Conservation (phyloP, 2,888 invertebrate genomes). For the Ashinkailepas kermadecensis region DNA sequence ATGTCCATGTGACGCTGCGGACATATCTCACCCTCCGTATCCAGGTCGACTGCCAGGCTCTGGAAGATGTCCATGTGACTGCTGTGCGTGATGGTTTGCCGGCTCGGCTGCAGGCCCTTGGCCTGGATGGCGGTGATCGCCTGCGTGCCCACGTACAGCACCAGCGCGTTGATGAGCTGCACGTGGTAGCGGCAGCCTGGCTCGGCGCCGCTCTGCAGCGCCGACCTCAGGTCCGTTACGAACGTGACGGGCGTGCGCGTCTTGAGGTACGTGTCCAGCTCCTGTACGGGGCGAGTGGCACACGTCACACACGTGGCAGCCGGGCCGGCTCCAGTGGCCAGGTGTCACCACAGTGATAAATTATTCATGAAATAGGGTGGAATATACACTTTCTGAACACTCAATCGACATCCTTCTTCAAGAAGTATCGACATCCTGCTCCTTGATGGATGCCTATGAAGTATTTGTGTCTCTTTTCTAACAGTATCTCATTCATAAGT, state of each 20-base stretch:
- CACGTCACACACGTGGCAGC: background rate
- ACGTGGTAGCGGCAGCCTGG: conserved; percentile 91
- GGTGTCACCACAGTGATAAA: too few species aligned
- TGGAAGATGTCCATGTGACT: conserved; percentile 99
- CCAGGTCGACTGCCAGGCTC: conserved; percentile 94
- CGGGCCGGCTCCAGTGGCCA: too few species aligned
- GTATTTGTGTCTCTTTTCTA: too few species aligned
- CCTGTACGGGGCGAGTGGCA: conserved; percentile 42
- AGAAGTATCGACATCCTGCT: too few species aligned
- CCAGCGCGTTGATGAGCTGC: conserved; percentile 91
- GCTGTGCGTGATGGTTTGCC: conserved; percentile 96
- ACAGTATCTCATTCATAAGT: too few species aligned
- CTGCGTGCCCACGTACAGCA: conserved; percentile 94
- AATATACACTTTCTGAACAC: too few species aligned
- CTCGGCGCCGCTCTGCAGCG: conserved; percentile 67
- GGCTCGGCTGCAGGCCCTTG: conserved; percentile 86
- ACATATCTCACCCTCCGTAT: conserved; percentile 72
- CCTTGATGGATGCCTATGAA: too few species aligned
- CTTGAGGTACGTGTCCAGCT: conserved; percentile 92
- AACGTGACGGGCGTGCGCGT: conserved; percentile 91
- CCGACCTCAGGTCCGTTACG: conserved; percentile 80
- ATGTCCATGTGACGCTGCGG: too few species aligned
- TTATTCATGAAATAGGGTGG: too few species aligned
- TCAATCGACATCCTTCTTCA: too few species aligned
- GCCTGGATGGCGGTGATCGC: conserved; percentile 85